Percentiles rank a stretch among this genome's conserved stretches.
Conservation (phyloP, 2,888 invertebrate species). For the Synanthedon formicaeformis region DNA sequence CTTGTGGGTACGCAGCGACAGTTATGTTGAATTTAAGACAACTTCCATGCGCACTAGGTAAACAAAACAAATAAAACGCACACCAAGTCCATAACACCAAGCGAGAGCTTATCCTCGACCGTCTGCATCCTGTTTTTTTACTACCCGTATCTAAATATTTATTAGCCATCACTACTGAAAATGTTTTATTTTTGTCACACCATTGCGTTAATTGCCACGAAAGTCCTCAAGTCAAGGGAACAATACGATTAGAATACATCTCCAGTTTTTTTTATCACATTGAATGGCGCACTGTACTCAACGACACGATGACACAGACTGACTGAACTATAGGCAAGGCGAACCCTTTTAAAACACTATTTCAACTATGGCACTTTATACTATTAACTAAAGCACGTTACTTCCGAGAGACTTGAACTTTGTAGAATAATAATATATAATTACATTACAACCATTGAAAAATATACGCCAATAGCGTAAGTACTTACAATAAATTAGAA, state of each 20-base stretch:
- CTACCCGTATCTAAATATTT: constrained; percentile 25
- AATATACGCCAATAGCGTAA: constrained; percentile 30
- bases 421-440: constrained; percentile 13
- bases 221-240: constrained; percentile 20
- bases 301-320: constrained; percentile 53
- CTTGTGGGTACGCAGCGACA: constrained; percentile 60
- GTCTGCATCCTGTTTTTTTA: constrained; percentile 37
- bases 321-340: constrained; percentile 28
- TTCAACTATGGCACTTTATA: background rate
- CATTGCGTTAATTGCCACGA: constrained; percentile 43
- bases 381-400: background rate
- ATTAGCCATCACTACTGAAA: constrained; percentile 31
- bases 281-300: constrained; percentile 54
- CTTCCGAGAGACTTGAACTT: constrained; percentile 16
- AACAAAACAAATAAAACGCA: constrained; percentile 38
- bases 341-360: background rate
- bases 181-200: constrained; percentile 32
- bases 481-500: constrained; percentile 56
- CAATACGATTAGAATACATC: constrained; percentile 40
- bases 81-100: constrained; percentile 49
- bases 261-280: constrained; percentile 41
- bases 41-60: constrained; percentile 43
- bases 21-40: constrained; percentile 39
- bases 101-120: constrained; percentile 33
- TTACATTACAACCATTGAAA: constrained; percentile 12